Percentiles rank a stretch among this genome's conserved stretches.
These are phyloP conservation scores for Drosophila hydei DNA, from an alignment of 1,140 invertebrate species.

Conservation along the genomic window DNA sequence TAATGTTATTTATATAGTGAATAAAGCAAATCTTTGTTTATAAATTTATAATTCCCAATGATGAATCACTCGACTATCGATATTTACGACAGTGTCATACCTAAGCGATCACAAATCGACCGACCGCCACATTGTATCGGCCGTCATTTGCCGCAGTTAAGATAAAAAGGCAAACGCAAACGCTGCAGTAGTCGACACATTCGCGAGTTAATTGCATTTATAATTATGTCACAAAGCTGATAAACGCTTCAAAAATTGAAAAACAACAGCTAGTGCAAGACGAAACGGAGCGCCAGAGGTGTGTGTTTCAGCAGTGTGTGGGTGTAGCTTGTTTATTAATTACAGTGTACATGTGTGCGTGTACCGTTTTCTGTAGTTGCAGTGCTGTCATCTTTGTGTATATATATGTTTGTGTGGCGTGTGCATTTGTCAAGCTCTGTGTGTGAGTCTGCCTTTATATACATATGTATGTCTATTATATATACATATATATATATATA, in stretches of 20 bases:
- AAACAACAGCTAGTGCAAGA: conserved; percentile 21
- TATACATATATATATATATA: background rate
- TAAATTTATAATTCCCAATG: background rate
- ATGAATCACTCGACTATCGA: conserved; percentile 16
- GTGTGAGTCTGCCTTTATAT: background rate
- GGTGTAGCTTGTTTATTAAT: conserved; percentile 50
- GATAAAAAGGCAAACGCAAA: conserved; percentile 52
- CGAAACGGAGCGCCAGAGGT: conserved; percentile 36
- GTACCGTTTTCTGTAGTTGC: conserved; percentile 33
- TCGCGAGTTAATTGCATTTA: conserved; percentile 43
- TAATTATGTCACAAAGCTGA: conserved; percentile 57
- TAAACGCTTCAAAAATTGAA: conserved; percentile 34
- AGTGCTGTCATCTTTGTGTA: conserved; percentile 30
- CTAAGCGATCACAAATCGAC: background rate
- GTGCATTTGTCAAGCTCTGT: conserved; percentile 31
- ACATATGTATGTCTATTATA: no score
- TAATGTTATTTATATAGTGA: background rate
- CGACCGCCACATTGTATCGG: conserved; percentile 28
- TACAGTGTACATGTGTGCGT: conserved; percentile 43
- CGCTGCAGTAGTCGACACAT: conserved; percentile 39
- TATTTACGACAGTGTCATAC: conserved; percentile 1
- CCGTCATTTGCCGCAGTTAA: conserved; percentile 34
- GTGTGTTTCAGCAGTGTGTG: conserved; percentile 32
- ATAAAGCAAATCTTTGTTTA: background rate
- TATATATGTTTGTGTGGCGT: conserved; percentile 24